Evolutionary conservation across 2,888 invertebrate genomes (phyloP).

Genomic region (Agonopterix subpropinquella): DNA sequence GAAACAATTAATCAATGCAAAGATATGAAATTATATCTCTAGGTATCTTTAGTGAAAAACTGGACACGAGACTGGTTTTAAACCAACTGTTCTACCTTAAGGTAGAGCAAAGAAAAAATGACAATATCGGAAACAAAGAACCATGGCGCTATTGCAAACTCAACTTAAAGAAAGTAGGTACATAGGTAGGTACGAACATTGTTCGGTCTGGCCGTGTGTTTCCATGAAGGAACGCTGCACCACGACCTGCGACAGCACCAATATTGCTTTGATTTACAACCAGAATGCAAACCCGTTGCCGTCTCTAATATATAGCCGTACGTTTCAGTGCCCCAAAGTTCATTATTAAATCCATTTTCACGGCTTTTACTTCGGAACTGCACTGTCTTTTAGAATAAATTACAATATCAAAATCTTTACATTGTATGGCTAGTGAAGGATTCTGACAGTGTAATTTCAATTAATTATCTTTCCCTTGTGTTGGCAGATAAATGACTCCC

Average conservation of each 20-base stretch:
- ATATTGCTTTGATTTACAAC: constrained; percentile 56
- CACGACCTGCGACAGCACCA: constrained; percentile 29
- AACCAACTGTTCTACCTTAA: too few species aligned
- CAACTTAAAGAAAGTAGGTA: too few species aligned
- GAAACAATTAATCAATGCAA: too few species aligned
- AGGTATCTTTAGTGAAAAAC: too few species aligned
- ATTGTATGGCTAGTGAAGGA: constrained; percentile 10
- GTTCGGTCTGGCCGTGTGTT: constrained; percentile 1
- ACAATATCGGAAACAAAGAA: too few species aligned
- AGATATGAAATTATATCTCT: too few species aligned
- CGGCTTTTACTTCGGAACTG: neutral
- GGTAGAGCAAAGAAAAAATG: too few species aligned
- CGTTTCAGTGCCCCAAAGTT: neutral
- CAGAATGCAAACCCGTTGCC: constrained; percentile 31
- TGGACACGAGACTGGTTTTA: too few species aligned
- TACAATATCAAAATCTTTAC: neutral
- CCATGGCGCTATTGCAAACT: too few species aligned
- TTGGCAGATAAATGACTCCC: constrained; percentile 57
- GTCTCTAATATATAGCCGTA: constrained; percentile 9
- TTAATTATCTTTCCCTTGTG: constrained; percentile 57
- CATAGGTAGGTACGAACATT: neutral
- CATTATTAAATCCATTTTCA: constrained; percentile 1
- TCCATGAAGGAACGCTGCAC: constrained; percentile 14
- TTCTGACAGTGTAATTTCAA: constrained; percentile 55
- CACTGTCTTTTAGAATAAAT: neutral